A percentile compares a stretch with the other conserved stretches of the same genome.
Conservation (phyloP, 2,888 invertebrate species). For the Criorhina ranunculi region DNA sequence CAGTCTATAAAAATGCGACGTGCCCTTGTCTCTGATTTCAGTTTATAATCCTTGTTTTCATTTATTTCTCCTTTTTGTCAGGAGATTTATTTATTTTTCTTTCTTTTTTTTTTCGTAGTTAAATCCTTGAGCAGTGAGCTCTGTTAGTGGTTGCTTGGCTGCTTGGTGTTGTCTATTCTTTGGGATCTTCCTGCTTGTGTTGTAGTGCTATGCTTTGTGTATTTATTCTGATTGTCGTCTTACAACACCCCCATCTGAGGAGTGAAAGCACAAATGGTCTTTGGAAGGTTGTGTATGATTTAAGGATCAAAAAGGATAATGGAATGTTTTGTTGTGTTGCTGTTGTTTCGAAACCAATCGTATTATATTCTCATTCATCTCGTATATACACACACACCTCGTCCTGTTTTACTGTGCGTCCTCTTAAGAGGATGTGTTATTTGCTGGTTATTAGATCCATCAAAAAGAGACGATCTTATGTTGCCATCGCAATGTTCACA, state of each 20-base stretch:
- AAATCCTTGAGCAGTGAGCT: conserved; percentile 34
- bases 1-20: conserved; percentile 38
- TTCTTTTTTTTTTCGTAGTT: conserved; percentile 23
- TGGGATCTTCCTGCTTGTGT: conserved; percentile 20
- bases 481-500: conserved; percentile 24
- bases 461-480: conserved; percentile 38
- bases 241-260: conserved; percentile 28
- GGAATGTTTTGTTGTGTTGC: conserved; percentile 43
- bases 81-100: conserved; percentile 14
- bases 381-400: background rate
- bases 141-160: background rate
- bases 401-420: background rate
- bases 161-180: conserved; percentile 18
- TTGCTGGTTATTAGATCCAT: conserved; percentile 62
- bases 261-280: conserved; percentile 17
- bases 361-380: conserved; percentile 57
- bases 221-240: conserved; percentile 39
- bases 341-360: conserved; percentile 56
- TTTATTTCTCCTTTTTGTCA: conserved; percentile 17
- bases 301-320: conserved; percentile 58
- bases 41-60: conserved; percentile 61
- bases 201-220: conserved; percentile 7
- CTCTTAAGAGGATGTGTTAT: conserved; percentile 18
- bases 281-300: conserved; percentile 52
- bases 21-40: conserved; percentile 65